phyloP scores from a whole-genome alignment of 2,797 vertebrate genomes.

The Lithobates pipiens region DNA sequence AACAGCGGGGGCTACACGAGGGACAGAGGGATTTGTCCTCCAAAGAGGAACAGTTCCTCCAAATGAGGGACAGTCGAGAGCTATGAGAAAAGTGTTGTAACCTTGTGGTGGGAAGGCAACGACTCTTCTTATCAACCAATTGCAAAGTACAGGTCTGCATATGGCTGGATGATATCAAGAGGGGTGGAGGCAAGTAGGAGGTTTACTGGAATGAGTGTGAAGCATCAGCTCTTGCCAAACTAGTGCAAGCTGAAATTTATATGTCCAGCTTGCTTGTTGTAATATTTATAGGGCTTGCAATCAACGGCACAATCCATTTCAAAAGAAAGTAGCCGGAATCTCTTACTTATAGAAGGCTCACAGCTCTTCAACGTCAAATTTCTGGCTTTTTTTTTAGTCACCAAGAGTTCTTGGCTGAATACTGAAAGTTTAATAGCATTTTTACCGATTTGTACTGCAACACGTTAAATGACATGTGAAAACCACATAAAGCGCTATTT shows the following conservation, averaged over 20 bases:
- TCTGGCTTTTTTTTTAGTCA: background rate
- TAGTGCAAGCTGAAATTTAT: background rate
- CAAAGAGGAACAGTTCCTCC: too few relatives aligned
- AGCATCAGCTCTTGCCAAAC: background rate
- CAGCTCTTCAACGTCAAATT: background rate
- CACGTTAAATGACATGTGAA: background rate
- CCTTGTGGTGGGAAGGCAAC: too few relatives aligned
- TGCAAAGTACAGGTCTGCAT: too few relatives aligned
- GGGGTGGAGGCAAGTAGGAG: background rate
- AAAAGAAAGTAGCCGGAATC: background rate
- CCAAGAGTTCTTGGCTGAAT: background rate
- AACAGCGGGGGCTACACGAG: too few relatives aligned
- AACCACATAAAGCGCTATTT: background rate
- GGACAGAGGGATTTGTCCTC: too few relatives aligned
- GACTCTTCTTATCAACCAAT: too few relatives aligned
- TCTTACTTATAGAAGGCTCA: background rate
- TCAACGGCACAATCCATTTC: background rate
- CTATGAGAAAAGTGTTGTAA: too few relatives aligned
- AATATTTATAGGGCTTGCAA: background rate
- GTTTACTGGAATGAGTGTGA: background rate
- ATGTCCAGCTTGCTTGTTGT: background rate
- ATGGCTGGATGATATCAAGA: too few relatives aligned
- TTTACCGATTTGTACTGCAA: background rate
- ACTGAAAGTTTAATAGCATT: background rate
- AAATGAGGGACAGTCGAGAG: too few relatives aligned